These are phyloP conservation scores for Pelodytes ibericus DNA, from an alignment of 2,797 vertebrate species.

Conservation along the genomic window DNA sequence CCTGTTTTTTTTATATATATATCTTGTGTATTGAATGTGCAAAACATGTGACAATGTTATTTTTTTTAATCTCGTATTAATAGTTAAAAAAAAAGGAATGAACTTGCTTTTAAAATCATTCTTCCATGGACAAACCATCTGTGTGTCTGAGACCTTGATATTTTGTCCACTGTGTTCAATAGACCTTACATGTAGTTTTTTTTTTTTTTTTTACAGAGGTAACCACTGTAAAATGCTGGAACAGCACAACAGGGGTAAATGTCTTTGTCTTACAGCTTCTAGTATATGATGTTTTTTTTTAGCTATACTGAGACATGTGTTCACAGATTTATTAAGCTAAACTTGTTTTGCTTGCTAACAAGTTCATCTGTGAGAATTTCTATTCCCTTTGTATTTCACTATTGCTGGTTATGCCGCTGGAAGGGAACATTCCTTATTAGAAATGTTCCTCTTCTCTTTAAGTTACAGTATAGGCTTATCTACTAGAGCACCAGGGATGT, in stretches of 20 bases:
- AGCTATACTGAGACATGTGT: conserved; percentile 16
- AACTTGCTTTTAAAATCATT: conserved; percentile 70
- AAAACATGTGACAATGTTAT: too few species aligned
- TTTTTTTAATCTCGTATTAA: too few species aligned
- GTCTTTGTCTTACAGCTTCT: conserved; percentile 5
- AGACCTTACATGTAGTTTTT: conserved; percentile 49
- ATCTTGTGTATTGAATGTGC: too few species aligned
- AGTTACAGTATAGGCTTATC: conserved; percentile 41
- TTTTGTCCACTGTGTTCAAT: conserved; percentile 58
- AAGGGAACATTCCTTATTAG: too few species aligned
- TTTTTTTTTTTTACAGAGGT: conserved; percentile 51
- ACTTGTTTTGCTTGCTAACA: conserved; percentile 53
- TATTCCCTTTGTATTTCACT: conserved; percentile 33
- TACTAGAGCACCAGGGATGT: conserved; percentile 47
- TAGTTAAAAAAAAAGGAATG: conserved; percentile 58
- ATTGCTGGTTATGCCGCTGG: too few species aligned
- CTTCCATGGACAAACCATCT: conserved; percentile 72
- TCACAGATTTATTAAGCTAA: conserved; percentile 42
- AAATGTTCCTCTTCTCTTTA: conserved; percentile 11
- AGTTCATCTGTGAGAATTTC: conserved; percentile 25
- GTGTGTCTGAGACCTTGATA: conserved; percentile 67
- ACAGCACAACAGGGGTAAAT: neutral
- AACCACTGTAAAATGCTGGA: conserved; percentile 51
- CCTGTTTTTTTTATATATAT: too few species aligned
- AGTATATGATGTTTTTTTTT: conserved; percentile 9